Evolutionary conservation across 2,888 invertebrate species (phyloP).

Genomic region (Antitype chi): DNA sequence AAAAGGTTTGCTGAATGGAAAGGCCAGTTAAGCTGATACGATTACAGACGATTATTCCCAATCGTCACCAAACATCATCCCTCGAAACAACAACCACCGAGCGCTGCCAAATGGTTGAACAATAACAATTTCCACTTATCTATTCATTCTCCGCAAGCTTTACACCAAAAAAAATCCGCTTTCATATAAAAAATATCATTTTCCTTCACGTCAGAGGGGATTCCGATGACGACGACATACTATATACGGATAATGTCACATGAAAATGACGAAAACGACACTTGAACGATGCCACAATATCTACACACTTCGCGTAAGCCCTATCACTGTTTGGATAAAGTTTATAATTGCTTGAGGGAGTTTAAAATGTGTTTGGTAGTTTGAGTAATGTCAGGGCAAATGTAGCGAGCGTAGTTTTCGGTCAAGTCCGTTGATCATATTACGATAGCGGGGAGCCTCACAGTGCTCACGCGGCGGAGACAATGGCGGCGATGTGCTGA

Average conservation of each 20-base stretch:
- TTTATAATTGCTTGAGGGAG: slow-evolving; percentile 46
- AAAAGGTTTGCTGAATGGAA: not conserved
- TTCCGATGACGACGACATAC: slow-evolving; percentile 70
- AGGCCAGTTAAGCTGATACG: slow-evolving; percentile 22
- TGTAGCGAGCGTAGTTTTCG: slow-evolving; percentile 73
- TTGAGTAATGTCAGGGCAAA: slow-evolving; percentile 69
- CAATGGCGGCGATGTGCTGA: slow-evolving; percentile 48
- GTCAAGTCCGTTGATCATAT: slow-evolving; percentile 74
- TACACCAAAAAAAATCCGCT: slow-evolving; percentile 52
- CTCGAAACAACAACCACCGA: slow-evolving; percentile 15
- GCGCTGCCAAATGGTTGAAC: slow-evolving; percentile 37
- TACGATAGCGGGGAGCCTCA: slow-evolving; percentile 67
- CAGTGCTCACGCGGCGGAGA: slow-evolving; percentile 47
- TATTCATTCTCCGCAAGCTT: slow-evolving; percentile 49
- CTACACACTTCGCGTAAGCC: slow-evolving; percentile 7
- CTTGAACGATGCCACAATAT: slow-evolving; percentile 47
- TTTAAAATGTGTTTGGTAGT: slow-evolving; percentile 42
- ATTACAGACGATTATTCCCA: slow-evolving; percentile 10
- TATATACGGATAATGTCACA: slow-evolving; percentile 71
- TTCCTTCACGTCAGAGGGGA: slow-evolving; percentile 68
- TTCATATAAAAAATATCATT: slow-evolving; percentile 69
- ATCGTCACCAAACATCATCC: slow-evolving; percentile 25
- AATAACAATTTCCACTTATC: slow-evolving; percentile 60
- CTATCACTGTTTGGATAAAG: slow-evolving; percentile 46
- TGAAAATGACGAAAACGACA: slow-evolving; percentile 72